phyloP scores from a whole-genome alignment of 2,113 vertebrate genomes.

The Oreochromis tanganicae region DNA sequence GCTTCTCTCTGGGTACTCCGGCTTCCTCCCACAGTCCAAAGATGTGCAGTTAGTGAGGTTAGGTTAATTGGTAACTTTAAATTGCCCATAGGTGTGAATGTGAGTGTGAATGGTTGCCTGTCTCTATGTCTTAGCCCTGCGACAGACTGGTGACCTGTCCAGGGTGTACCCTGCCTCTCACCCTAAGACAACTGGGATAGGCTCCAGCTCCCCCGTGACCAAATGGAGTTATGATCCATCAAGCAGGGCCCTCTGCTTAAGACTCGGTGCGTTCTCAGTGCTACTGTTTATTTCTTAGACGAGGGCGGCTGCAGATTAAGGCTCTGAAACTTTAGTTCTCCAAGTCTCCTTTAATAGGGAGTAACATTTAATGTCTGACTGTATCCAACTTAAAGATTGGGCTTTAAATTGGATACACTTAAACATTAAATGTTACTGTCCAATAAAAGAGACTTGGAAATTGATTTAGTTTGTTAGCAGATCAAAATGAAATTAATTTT shows the following conservation, averaged over 20 bases:
- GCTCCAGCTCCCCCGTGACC: neutral
- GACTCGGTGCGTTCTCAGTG: neutral
- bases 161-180: neutral
- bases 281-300: neutral
- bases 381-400: neutral
- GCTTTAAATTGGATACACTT: neutral
- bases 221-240: neutral
- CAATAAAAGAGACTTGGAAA: neutral
- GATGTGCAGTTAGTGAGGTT: neutral
- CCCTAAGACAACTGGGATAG: neutral
- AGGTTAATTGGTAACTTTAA: neutral
- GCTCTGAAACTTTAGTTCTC: neutral
- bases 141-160: rapidly evolving
- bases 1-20: neutral
- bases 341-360: neutral
- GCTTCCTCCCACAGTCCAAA: neutral
- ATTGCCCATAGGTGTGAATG: neutral
- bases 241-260: neutral
- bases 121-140: neutral
- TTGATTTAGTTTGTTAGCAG: neutral
- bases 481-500: neutral
- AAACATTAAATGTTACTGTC: neutral
- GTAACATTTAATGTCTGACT: neutral
- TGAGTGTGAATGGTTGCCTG: rapidly evolving
- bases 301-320: neutral